Percentiles rank a stretch among this genome's conserved stretches.
Evolutionary conservation across 2,797 vertebrate species (phyloP).

Genomic region (Pantherophis alleghaniensis): DNA sequence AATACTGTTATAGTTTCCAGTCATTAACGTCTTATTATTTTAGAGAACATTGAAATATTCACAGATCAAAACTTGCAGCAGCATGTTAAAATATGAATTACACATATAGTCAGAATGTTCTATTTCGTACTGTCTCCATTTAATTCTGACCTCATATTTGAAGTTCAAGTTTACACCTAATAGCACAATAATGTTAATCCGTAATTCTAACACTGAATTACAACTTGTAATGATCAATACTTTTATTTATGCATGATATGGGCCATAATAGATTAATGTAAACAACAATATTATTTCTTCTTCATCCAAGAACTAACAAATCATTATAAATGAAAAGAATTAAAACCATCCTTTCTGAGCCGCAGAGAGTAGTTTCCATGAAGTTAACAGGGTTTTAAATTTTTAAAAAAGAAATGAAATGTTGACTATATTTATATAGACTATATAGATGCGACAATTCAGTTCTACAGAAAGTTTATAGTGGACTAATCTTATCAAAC

Average conservation of each 20-base stretch:
- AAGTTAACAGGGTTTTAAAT: conserved; percentile 57
- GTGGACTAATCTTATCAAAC: conserved; percentile 38
- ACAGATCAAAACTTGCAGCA: conserved; percentile 75
- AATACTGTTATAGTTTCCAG: conserved; percentile 75
- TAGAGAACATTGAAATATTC: conserved; percentile 76
- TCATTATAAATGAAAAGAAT: conserved; percentile 73
- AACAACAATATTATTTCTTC: conserved; percentile 79
- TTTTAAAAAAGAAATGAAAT: conserved; percentile 39
- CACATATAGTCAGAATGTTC: conserved; percentile 74
- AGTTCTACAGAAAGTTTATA: conserved; percentile 51
- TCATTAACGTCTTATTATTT: conserved; percentile 74
- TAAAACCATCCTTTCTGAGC: conserved; percentile 70
- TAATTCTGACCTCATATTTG: conserved; percentile 77
- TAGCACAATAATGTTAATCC: conserved; percentile 81
- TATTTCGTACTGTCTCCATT: conserved; percentile 75
- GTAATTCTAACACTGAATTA: conserved; percentile 78
- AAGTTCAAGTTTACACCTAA: conserved; percentile 80
- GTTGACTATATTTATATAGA: conserved; percentile 37
- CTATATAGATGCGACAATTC: conserved; percentile 33
- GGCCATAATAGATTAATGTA: conserved; percentile 77
- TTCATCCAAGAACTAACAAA: conserved; percentile 74
- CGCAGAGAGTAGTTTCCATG: conserved; percentile 61
- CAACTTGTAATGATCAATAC: conserved; percentile 82
- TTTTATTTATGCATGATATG: conserved; percentile 79
- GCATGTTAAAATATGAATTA: conserved; percentile 78